Conservation (phyloP, 2,797 vertebrate species). For the Florisuga fusca region DNA sequence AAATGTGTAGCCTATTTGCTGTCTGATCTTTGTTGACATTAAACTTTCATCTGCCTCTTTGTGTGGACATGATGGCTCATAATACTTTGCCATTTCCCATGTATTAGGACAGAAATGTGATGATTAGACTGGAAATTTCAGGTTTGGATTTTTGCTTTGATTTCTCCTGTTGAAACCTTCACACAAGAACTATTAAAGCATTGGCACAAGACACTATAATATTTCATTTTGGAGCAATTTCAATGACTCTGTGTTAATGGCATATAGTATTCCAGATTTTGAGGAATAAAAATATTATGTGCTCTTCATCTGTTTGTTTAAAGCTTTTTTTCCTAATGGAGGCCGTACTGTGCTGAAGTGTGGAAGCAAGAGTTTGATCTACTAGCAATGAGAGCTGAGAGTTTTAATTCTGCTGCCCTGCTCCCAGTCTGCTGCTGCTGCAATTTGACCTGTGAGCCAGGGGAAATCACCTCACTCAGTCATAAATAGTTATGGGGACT, state of each 20-base stretch:
- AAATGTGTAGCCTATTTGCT: slow-evolving; percentile 53
- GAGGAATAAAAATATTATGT: slow-evolving; percentile 81
- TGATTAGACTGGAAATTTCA: slow-evolving; percentile 15
- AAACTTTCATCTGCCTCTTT: slow-evolving; percentile 36
- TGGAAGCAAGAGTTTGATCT: slow-evolving; percentile 27
- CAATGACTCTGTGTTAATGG: slow-evolving; percentile 77
- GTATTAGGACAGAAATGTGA: slow-evolving; percentile 37
- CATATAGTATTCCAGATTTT: slow-evolving; percentile 79
- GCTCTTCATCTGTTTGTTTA: slow-evolving; percentile 82
- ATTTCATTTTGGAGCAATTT: slow-evolving; percentile 78
- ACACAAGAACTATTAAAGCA: slow-evolving; percentile 62
- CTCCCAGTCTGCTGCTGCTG: neutral
- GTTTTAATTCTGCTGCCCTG: slow-evolving; percentile 30
- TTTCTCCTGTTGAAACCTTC: slow-evolving; percentile 59
- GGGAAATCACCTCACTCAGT: neutral
- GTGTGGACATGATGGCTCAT: neutral
- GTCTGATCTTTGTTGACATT: slow-evolving; percentile 48
- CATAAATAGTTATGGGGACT: neutral
- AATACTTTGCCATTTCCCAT: slow-evolving; percentile 30
- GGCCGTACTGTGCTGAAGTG: slow-evolving; percentile 50
- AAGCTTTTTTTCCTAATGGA: slow-evolving; percentile 76
- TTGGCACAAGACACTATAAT: slow-evolving; percentile 70
- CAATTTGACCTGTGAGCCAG: slow-evolving; percentile 6
- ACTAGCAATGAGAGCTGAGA: slow-evolving; percentile 2
- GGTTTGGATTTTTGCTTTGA: slow-evolving; percentile 53